Conservation (phyloP, 2,797 vertebrate species). For the Apogon hyalosoma region DNA sequence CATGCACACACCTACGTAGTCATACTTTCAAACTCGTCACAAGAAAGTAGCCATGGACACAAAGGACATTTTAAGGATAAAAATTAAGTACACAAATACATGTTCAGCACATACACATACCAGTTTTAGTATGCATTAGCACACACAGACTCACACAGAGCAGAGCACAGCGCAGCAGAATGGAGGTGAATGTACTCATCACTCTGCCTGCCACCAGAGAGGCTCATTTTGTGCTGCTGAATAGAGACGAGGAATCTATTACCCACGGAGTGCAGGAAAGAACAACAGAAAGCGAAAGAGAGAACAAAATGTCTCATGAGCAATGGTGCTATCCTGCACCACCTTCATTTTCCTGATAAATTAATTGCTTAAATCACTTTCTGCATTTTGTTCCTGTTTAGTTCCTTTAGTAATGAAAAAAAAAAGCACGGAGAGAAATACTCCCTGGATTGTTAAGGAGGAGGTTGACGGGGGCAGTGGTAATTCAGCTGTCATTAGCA, state of each 20-base stretch:
- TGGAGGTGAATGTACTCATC: constrained; percentile 71
- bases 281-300: constrained; percentile 60
- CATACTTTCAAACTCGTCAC: background rate
- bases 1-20: background rate
- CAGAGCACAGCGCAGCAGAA: constrained; percentile 44
- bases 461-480: constrained; percentile 12
- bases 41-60: background rate
- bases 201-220: constrained; percentile 68
- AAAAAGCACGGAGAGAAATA: constrained; percentile 24
- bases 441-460: constrained; percentile 9
- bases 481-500: constrained; percentile 76
- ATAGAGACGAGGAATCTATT: constrained; percentile 70
- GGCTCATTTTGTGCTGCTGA: constrained; percentile 73
- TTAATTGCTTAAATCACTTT: constrained; percentile 49
- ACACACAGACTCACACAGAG: constrained; percentile 22
- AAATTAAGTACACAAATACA: constrained; percentile 10
- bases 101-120: constrained; percentile 21
- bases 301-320: constrained; percentile 63
- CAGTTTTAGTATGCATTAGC: constrained; percentile 3
- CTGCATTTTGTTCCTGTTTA: constrained; percentile 29
- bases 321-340: constrained; percentile 1
- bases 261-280: constrained; percentile 53
- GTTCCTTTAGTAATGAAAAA: constrained; percentile 24
- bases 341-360: constrained; percentile 20
- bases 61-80: constrained; percentile 26